phyloP scores from a whole-genome alignment of 1,140 invertebrate species.

The Palaemon carinicauda region DNA sequence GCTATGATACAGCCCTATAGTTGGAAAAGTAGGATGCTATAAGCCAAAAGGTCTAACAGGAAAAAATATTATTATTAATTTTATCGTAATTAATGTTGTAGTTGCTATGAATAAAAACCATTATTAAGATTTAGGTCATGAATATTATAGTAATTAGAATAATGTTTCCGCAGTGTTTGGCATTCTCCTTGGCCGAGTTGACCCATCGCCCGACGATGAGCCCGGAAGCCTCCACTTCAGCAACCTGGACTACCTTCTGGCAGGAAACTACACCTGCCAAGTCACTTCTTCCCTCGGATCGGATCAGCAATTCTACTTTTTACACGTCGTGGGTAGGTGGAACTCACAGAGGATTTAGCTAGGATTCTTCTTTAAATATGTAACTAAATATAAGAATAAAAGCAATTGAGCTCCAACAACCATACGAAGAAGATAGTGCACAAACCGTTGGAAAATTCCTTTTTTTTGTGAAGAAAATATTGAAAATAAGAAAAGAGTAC shows the following conservation, averaged over 20 bases:
- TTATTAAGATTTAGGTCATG: not conserved
- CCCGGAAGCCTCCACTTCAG: constrained; percentile 16
- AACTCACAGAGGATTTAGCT: too few species aligned
- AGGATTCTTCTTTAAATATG: too few species aligned
- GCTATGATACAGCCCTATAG: too few species aligned
- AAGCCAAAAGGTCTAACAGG: too few species aligned
- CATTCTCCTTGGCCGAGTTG: constrained; percentile 3
- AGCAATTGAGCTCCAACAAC: too few species aligned
- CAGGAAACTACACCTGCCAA: constrained; percentile 17
- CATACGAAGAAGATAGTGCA: too few species aligned
- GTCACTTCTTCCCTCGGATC: not conserved
- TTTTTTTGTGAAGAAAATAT: too few species aligned
- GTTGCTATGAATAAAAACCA: not conserved
- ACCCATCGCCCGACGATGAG: not conserved
- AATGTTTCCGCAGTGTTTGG: not conserved
- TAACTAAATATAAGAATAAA: too few species aligned
- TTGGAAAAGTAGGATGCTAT: too few species aligned
- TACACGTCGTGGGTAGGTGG: constrained; percentile 6
- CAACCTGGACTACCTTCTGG: not conserved
- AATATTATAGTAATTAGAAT: not conserved
- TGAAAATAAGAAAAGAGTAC: too few species aligned
- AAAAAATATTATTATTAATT: not conserved
- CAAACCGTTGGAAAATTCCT: too few species aligned
- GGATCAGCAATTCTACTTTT: not conserved
- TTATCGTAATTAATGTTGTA: not conserved